Evolutionary conservation across 2,113 vertebrate species (phyloP), one percentile per base, ranked within the genome.

Genomic region (Petrocephalus zakoni): DNA sequence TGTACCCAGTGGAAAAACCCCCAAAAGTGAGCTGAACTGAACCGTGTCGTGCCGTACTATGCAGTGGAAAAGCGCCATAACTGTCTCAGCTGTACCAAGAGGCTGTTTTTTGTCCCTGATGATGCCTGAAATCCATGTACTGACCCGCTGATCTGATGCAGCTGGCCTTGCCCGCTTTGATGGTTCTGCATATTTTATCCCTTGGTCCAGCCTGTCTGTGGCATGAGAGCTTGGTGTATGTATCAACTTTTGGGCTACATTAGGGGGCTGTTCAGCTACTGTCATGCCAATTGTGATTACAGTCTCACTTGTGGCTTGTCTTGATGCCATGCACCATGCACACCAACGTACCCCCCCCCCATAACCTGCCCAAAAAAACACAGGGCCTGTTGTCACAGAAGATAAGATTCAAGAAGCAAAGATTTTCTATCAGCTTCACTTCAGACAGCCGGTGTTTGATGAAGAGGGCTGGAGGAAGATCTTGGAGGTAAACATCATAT

Each of bases 381-480:
- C 90, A 96, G 95, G 95, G 29, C 92, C n/a, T 25, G 94, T 96
- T 4, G 72, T 96, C 85, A 96, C 95, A 2, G 95, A 95, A 89
- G 94, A 95, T 88, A 96, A 96, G 91, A 96, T 96, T 78, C 94
- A 96, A 88, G 94, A 96, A 86, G 95, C 95, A 15, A 95, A 96
- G 89, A 53, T 94, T 4, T 95, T 96, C 90, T 96, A 94, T 91
- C 94, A 95, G 88, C 93, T 93, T 92, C 95, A 96, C 90, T 96
- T 96, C 90, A 94, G 90, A 91, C 95, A 95, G 90, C 15, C 89
- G 1, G 94, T 96, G 88, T 96, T 96, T 68, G 91, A 96, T 75
- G 95, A 96, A 87, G 94, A 95, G 15, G 93, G 95, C 87, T 96
- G 95, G 95, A 94, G 95, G 90, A 94, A 94, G 88, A 87, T 96